phyloP scores from a whole-genome alignment of 1,140 invertebrate genomes.

The Caenorhabditis remanei region DNA sequence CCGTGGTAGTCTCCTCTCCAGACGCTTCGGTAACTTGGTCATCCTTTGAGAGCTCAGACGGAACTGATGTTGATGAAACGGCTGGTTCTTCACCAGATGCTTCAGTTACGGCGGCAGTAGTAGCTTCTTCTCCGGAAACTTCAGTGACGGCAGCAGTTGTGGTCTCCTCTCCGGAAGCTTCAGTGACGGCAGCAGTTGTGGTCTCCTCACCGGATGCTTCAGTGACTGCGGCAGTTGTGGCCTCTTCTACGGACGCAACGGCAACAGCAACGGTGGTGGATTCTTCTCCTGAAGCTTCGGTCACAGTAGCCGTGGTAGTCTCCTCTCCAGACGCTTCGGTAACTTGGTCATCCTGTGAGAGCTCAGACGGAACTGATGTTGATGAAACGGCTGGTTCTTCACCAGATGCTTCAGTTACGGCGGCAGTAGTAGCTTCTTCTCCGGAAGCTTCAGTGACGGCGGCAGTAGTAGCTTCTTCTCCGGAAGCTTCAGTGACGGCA shows the following conservation, averaged over 20 bases:
- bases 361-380: background rate
- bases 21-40: conserved; percentile 10
- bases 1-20: conserved; percentile 30
- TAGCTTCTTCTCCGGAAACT: conserved; percentile 10
- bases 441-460: background rate
- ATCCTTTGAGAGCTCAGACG: too few species aligned
- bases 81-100: background rate
- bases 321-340: background rate
- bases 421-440: background rate
- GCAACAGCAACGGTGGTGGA: background rate
- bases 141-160: conserved; percentile 1
- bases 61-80: background rate
- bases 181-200: background rate
- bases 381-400: background rate
- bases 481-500: conserved; percentile 5
- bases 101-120: background rate
- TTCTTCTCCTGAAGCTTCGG: conserved; percentile 6
- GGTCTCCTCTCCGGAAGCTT: conserved; percentile 15
- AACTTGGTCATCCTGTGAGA: background rate
- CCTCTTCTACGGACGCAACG: background rate
- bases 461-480: background rate
- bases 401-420: background rate
- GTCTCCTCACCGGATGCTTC: background rate
- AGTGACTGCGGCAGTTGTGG: background rate
- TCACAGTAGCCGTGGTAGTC: background rate